Base-by-base conservation (phyloP, 2,113 vertebrate species). In the Caranx ignobilis region DNA sequence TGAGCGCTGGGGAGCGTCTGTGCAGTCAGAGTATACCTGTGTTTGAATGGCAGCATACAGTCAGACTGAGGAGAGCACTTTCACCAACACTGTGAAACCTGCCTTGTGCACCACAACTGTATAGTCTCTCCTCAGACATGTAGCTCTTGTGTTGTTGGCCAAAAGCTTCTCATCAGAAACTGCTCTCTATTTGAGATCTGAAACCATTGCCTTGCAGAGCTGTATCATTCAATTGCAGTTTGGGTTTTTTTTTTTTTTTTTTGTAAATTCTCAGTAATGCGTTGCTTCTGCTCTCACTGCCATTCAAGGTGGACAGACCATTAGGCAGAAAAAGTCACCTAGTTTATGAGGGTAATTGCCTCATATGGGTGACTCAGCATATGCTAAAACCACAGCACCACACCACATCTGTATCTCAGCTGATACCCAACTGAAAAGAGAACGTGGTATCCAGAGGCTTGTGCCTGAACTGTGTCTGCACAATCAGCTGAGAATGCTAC, bases 1-100 rank as follows among this genome's bases (percentile, higher is more conserved):
- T 66, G 34, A 21, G 45, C 5, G 21, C 59, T 37, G 37, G 19
- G n/a, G 13, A 65, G 64, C 41, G 74, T 77, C 74, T 71, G 52
- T 43, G n/a, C 39, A 62, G 34, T 60, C 37, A 74, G 34, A 61
- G 19, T 57, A 26, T 47, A 31, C 18, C 48, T 50, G 21, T 50
- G 21, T 31, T 7, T 55, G 5, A 21, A 62, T 43, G 31, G 32
- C 43, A 19, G 50, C 7, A 10, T 56, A 60, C 26, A 65, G 50
- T 64, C 56, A 47, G 11, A n/a, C 48, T 50, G 18, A 9, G 45
- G 3, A 47, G 13, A 47, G 45, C 6, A 47, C 5, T 47, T 47
- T 47, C 5, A 47, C 16, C 15, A 47, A 2, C 13, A 47, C 12
- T 5, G 12, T 47, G 16, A 16, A 47, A 47, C 16, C 15, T 16